Evolutionary conservation across 1,140 invertebrate genomes (phyloP).

Genomic region (Popillia japonica): DNA sequence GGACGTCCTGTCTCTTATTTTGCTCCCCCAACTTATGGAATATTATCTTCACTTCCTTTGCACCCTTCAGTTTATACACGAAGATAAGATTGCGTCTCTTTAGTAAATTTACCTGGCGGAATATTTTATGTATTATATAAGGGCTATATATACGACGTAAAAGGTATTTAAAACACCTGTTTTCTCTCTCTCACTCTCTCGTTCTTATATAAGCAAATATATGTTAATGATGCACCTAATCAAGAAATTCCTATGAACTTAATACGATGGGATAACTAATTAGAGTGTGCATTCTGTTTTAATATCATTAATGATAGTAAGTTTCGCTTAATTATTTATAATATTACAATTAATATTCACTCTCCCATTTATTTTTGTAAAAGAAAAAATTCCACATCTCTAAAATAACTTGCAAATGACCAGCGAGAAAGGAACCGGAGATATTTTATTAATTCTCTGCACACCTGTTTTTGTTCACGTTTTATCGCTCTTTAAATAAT

Average conservation of each 20-base stretch:
- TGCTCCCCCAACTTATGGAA: slow-evolving; percentile 56
- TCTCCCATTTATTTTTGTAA: not conserved
- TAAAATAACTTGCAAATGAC: slow-evolving; percentile 2
- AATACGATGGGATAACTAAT: not conserved
- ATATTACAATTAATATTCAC: not conserved
- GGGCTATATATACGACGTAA: too few relatives aligned
- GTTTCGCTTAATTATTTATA: not conserved
- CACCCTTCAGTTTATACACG: slow-evolving; percentile 5
- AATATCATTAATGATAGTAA: not conserved
- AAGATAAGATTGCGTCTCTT: slow-evolving; percentile 27
- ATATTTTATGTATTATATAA: too few relatives aligned
- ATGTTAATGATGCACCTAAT: not conserved
- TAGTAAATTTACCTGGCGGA: slow-evolving; percentile 12
- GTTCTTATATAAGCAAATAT: not conserved
- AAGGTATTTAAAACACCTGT: too few relatives aligned
- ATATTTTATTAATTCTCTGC: too few relatives aligned
- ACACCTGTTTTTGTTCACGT: not conserved
- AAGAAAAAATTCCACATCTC: too few relatives aligned
- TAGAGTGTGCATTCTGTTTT: not conserved
- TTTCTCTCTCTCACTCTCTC: too few relatives aligned
- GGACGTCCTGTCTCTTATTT: slow-evolving; percentile 57
- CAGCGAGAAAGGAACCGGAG: not conserved
- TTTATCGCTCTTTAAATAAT: not conserved
- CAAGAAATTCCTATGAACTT: not conserved
- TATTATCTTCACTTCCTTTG: slow-evolving; percentile 58